Conservation (phyloP, 2,113 vertebrate genomes). For the Calyptomena viridis region DNA sequence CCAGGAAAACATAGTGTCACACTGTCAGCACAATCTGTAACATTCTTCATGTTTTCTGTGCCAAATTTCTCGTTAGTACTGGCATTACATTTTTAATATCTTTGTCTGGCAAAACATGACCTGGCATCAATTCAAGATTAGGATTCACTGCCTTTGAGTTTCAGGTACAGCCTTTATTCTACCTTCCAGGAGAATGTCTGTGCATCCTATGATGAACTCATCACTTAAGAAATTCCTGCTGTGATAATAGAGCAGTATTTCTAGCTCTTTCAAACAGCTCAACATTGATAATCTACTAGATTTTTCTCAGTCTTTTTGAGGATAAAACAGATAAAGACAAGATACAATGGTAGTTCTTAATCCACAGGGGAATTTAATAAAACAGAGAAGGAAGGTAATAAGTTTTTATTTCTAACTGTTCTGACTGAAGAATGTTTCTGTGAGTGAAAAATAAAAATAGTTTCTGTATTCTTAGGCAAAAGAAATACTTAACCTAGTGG, state of each 20-base stretch:
- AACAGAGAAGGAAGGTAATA: neutral
- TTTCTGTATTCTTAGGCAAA: neutral
- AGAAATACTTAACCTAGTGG: neutral
- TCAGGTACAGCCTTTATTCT: slow-evolving; percentile 50
- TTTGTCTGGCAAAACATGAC: slow-evolving; percentile 57
- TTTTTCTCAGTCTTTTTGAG: slow-evolving; percentile 54
- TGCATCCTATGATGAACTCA: slow-evolving; percentile 33
- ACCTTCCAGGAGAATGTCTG: slow-evolving; percentile 36
- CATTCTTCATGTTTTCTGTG: slow-evolving; percentile 30
- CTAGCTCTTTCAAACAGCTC: slow-evolving; percentile 24
- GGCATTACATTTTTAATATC: slow-evolving; percentile 64
- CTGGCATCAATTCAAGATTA: slow-evolving; percentile 23
- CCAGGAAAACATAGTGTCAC: slow-evolving; percentile 65
- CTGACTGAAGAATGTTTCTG: neutral
- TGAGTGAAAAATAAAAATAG: neutral
- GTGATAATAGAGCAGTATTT: slow-evolving; percentile 53
- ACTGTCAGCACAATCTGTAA: slow-evolving; percentile 60
- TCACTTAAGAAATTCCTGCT: slow-evolving; percentile 44
- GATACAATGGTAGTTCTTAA: neutral
- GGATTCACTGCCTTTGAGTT: slow-evolving; percentile 38
- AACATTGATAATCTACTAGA: neutral
- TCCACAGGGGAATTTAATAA: neutral
- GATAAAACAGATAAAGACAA: slow-evolving; percentile 7
- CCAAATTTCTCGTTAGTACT: slow-evolving; percentile 30
- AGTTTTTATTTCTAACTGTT: neutral